These are phyloP conservation scores for Synanthedon myopaeformis DNA, from an alignment of 2,888 invertebrate genomes.

Conservation along the genomic window DNA sequence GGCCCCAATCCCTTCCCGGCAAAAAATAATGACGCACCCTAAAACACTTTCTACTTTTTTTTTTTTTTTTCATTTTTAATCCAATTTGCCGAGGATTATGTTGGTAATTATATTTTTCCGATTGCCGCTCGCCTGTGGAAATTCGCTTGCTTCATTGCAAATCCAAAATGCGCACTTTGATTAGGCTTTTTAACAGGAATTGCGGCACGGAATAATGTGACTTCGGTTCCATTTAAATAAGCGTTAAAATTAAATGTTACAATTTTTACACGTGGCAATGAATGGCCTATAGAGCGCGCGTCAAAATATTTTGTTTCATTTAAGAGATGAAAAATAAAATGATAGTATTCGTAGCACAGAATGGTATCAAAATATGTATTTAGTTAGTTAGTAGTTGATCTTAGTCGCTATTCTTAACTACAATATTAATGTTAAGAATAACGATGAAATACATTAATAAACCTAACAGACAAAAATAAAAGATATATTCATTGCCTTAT, in stretches of 20 bases:
- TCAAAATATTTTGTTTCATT: too few relatives aligned
- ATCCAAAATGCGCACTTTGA: conserved; percentile 49
- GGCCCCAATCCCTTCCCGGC: conserved; percentile 55
- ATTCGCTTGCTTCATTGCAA: conserved; percentile 59
- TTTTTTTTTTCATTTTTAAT: conserved; percentile 67
- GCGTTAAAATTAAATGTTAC: background rate
- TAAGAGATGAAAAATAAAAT: too few relatives aligned
- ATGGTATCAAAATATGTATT: too few relatives aligned
- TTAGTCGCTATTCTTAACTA: too few relatives aligned
- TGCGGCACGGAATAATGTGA: conserved; percentile 14
- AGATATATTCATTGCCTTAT: too few relatives aligned
- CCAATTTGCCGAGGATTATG: conserved; percentile 71
- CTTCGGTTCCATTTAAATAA: conserved; percentile 3
- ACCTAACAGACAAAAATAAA: too few relatives aligned
- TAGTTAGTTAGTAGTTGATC: too few relatives aligned
- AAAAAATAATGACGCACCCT: conserved; percentile 69
- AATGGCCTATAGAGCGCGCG: too few relatives aligned
- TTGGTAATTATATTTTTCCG: conserved; percentile 71
- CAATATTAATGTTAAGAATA: too few relatives aligned
- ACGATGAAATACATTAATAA: too few relatives aligned
- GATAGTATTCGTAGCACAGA: too few relatives aligned
- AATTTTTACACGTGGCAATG: too few relatives aligned
- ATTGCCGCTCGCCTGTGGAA: conserved; percentile 55
- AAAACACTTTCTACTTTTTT: conserved; percentile 63
- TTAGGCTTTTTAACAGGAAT: conserved; percentile 51